Percentiles rank a stretch among this genome's conserved stretches.
Conservation (phyloP, 2,797 vertebrate species). For the Pseudochirops corinnae region DNA sequence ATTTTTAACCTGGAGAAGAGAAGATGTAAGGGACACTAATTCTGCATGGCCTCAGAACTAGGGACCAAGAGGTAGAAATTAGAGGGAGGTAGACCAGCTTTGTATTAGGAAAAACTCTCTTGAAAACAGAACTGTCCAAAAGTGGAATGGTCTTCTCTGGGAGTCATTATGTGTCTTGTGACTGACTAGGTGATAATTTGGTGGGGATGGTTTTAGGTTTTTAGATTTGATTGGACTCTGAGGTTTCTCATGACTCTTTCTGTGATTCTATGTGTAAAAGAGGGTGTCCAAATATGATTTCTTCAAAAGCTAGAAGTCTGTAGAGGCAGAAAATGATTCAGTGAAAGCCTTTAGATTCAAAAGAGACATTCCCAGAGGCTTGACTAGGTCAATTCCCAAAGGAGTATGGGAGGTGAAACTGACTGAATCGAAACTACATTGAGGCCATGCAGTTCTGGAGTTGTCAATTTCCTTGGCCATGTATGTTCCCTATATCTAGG, state of each 20-base stretch:
- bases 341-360: background rate
- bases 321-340: background rate
- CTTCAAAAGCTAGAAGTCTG: background rate
- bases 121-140: too few species aligned
- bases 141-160: too few species aligned
- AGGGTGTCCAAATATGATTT: background rate
- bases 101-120: background rate
- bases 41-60: background rate
- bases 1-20: background rate
- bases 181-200: background rate
- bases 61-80: background rate
- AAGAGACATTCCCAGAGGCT: background rate
- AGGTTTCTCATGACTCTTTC: background rate
- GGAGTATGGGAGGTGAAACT: background rate
- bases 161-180: too few species aligned
- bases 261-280: background rate
- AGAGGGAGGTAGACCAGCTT: background rate
- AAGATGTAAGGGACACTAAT: background rate
- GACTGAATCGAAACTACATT: background rate
- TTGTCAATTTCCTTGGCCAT: background rate
- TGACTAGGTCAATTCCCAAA: background rate
- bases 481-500: background rate
- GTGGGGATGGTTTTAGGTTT: too few species aligned
- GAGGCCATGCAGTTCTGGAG: background rate
- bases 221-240: background rate